Evolutionary conservation across 2,113 vertebrate species (phyloP).

Genomic region (Mobula hypostoma): DNA sequence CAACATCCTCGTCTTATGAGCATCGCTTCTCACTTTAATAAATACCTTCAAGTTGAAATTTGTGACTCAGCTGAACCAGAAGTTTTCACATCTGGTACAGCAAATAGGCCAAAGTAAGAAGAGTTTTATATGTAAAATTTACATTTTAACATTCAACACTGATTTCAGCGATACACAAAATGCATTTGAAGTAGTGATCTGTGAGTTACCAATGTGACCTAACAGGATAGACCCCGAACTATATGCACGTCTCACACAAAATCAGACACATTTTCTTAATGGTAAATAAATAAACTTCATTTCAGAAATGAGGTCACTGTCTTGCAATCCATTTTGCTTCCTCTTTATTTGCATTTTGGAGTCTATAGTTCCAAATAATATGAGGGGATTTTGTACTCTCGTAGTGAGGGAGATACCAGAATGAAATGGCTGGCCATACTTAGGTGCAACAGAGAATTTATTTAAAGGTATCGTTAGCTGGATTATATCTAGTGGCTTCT

Average conservation of each 20-base stretch:
- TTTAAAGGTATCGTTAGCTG: conserved; percentile 90
- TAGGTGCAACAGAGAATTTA: conserved; percentile 96
- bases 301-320: background rate
- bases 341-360: background rate
- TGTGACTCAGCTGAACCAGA: background rate
- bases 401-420: background rate
- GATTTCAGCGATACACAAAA: background rate
- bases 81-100: background rate
- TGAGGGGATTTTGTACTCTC: background rate
- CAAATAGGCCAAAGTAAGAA: background rate
- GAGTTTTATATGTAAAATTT: background rate
- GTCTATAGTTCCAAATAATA: background rate
- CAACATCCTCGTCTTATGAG: background rate
- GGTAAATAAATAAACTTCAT: background rate
- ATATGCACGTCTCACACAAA: background rate
- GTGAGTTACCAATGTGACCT: background rate
- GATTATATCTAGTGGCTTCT: conserved; percentile 86
- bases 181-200: background rate
- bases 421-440: conserved; percentile 47
- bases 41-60: background rate
- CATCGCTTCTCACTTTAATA: background rate
- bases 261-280: background rate
- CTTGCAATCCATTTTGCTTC: background rate
- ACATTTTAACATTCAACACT: background rate
- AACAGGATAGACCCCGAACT: too few relatives aligned